These are phyloP conservation scores for Xestia sexstrigata DNA, from an alignment of 2,888 invertebrate genomes.

Conservation along the genomic window DNA sequence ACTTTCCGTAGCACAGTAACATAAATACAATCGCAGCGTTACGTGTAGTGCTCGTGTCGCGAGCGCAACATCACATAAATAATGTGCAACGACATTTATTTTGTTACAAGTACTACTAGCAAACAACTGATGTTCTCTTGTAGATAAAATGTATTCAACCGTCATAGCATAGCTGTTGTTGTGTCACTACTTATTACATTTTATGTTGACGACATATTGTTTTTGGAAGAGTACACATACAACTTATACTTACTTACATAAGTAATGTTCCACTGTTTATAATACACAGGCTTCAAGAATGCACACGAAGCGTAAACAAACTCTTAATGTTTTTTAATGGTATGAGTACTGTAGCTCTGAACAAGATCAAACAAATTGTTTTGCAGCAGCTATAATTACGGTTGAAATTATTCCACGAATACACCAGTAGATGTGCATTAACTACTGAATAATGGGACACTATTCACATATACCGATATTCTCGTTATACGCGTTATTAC, in stretches of 20 bases:
- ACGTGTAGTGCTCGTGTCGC: conserved; percentile 78
- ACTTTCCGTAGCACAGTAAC: conserved; percentile 83
- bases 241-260: conserved; percentile 45
- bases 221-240: conserved; percentile 53
- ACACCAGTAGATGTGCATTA: conserved; percentile 41
- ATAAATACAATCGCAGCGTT: conserved; percentile 78
- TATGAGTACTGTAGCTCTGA: conserved; percentile 35
- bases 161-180: conserved; percentile 78
- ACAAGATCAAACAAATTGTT: conserved; percentile 57
- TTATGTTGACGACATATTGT: conserved; percentile 71
- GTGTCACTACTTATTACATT: conserved; percentile 74
- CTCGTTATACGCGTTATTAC: conserved; percentile 54
- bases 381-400: conserved; percentile 53
- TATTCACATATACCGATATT: conserved; percentile 50
- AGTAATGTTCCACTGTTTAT: conserved; percentile 41
- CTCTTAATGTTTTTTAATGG: conserved; percentile 31
- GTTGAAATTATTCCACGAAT: conserved; percentile 54
- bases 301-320: conserved; percentile 45
- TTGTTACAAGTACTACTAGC: conserved; percentile 79
- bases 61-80: conserved; percentile 76
- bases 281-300: conserved; percentile 33
- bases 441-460: conserved; percentile 61
- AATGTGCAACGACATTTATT: conserved; percentile 83
- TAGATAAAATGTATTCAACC: conserved; percentile 79
- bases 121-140: conserved; percentile 81